phyloP scores from a whole-genome alignment of 2,113 vertebrate species.

The Phyllostomus discolor region DNA sequence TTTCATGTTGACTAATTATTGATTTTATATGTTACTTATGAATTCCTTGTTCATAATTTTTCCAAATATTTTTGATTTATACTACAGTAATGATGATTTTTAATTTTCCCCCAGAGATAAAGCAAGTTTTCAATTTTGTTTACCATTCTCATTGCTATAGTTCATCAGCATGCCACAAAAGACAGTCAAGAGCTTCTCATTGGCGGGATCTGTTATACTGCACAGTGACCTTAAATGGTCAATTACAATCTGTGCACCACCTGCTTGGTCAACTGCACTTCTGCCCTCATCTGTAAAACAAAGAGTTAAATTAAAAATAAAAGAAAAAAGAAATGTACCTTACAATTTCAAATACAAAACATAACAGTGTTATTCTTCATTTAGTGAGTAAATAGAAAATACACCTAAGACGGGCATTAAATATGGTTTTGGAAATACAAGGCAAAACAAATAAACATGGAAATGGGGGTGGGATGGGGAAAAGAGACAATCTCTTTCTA shows the following conservation, averaged over 20 bases:
- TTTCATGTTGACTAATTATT: constrained; percentile 52
- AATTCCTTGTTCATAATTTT: constrained; percentile 38
- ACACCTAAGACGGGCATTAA: constrained; percentile 44
- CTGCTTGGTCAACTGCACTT: constrained; percentile 98
- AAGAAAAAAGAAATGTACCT: constrained; percentile 76
- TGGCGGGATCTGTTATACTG: constrained; percentile 96
- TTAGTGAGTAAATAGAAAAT: constrained; percentile 53
- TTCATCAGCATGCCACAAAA: constrained; percentile 99
- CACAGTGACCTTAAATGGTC: constrained; percentile 95
- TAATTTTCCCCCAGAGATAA: constrained; percentile 80
- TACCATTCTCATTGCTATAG: constrained; percentile 99
- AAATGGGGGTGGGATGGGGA: constrained; percentile 60
- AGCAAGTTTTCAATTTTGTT: constrained; percentile 84
- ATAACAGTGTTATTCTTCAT: constrained; percentile 71
- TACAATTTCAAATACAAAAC: constrained; percentile 74
- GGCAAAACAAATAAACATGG: constrained; percentile 58
- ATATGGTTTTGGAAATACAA: constrained; percentile 8
- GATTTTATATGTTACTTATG: constrained; percentile 1
- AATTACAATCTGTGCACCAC: constrained; percentile 99
- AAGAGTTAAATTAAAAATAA: constrained; percentile 94
- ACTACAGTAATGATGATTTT: constrained; percentile 55
- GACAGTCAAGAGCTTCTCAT: constrained; percentile 99
- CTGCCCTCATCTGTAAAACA: constrained; percentile 99
- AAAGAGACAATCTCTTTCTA: constrained; percentile 18
- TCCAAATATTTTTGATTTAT: constrained; percentile 7